A percentile compares a stretch with the other conserved stretches of the same genome.
Conservation (phyloP, 2,797 vertebrate species). For the Sebastes umbrosus region DNA sequence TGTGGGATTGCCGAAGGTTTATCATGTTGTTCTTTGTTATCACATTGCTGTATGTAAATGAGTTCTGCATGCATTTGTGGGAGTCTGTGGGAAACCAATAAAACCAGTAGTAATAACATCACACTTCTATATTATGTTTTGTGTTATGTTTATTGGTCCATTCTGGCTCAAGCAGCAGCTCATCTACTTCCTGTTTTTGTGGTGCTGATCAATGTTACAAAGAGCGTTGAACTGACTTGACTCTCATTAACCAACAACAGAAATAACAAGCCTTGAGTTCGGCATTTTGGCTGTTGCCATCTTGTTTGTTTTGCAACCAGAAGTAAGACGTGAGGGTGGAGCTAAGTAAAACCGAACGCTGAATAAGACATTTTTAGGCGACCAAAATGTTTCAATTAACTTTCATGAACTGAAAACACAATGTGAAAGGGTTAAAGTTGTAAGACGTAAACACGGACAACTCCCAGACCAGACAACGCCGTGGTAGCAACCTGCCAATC, state of each 20-base stretch:
- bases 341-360: too few species aligned
- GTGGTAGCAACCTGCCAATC: too few species aligned
- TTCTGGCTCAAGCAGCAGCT: slow-evolving; percentile 5
- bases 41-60: slow-evolving; percentile 16
- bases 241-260: slow-evolving; percentile 37
- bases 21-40: slow-evolving; percentile 35
- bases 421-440: too few species aligned
- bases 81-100: neutral
- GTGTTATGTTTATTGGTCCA: slow-evolving; percentile 2
- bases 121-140: neutral
- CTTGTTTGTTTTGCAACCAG: too few species aligned
- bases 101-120: neutral
- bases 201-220: slow-evolving; percentile 26
- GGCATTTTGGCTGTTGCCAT: too few species aligned
- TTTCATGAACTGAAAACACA: too few species aligned
- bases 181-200: neutral
- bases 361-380: too few species aligned
- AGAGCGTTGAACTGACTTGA: slow-evolving; percentile 31
- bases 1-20: slow-evolving; percentile 34
- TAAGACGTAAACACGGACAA: too few species aligned
- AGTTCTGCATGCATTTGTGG: neutral
- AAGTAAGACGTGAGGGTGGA: too few species aligned
- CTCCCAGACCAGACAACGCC: too few species aligned
- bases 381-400: too few species aligned
- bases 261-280: neutral